Base-by-base conservation (phyloP, 2,113 vertebrate species). In the Theropithecus gelada region DNA sequence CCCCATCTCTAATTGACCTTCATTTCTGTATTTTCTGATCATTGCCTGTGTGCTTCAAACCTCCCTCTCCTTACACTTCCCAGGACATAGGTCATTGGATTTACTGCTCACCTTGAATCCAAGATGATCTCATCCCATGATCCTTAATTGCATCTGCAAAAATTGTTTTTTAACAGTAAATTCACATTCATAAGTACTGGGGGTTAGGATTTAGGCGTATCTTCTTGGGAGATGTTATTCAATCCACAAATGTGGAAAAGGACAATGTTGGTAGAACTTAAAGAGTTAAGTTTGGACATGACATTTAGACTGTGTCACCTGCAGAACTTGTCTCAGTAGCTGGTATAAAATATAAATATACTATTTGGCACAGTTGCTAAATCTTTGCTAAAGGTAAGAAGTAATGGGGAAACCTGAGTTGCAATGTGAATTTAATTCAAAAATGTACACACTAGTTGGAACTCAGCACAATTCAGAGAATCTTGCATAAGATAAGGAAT, bases 1-100 rank as follows among this genome's bases (percentile, higher is more conserved):
- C 1, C 64, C 20, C 0, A 0, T 8, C 7, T 10, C 68, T 25
- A 0, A 4, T 1, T 35, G 48, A 16, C 23, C 52, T 40, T 52
- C 6, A 0, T 2, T 40, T n/a, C 16, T 68, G 3, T 8, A 5
- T 23, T 40, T 52, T 80, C 22, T 72, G 5, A n/a, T 35, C 4
- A 12, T 2, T 38, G 6, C 45, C 9, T 73, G 16, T 45, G 6
- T 32, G 1, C 25, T 25, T 25, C 14, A 40, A 3, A 22, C 17
- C 1, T 30, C 16, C 23, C 32, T 73, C 38, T 40, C 23, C 5
- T 81, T 50, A 3, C 6, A 4, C 12, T 25, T 76, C 6, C 4
- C 23, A 18, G 38, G 16, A 76, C 7, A 3, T 0, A 14, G 2
- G 18, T 48, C 45, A 11, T 6, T 82, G 45, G 23, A 27, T 73